A percentile compares a stretch with the other conserved stretches of the same genome.
phyloP scores from a whole-genome alignment of 2,888 invertebrate species.

The Chironomus riparius region DNA sequence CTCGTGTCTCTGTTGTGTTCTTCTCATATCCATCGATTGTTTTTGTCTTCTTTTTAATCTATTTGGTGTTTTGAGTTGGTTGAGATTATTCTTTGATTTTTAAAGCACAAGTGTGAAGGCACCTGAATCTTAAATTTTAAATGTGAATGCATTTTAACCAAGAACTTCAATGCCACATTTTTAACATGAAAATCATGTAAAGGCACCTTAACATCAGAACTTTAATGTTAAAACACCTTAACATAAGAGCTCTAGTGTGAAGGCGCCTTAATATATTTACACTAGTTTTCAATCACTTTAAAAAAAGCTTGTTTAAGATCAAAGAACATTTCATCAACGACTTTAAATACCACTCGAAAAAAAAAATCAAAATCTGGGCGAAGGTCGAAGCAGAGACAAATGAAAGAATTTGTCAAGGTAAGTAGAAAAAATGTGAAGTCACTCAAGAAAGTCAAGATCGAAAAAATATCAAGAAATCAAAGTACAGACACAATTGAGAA shows the following conservation, averaged over 20 bases:
- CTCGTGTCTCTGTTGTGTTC: background rate
- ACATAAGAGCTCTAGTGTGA: too few species aligned
- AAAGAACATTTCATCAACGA: background rate
- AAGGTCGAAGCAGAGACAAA: conserved; percentile 17
- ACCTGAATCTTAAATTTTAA: too few species aligned
- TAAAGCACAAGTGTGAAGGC: too few species aligned
- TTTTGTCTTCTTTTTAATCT: too few species aligned
- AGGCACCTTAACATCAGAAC: too few species aligned
- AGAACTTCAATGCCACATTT: too few species aligned
- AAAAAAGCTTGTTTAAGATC: background rate
- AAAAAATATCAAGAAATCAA: background rate
- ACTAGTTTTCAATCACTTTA: background rate
- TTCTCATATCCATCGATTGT: background rate
- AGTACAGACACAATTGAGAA: background rate
- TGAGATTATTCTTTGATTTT: too few species aligned
- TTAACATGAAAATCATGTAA: too few species aligned
- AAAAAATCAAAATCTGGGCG: conserved; percentile 7
- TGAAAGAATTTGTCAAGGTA: conserved; percentile 7
- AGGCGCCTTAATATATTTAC: too few species aligned
- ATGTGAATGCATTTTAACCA: too few species aligned
- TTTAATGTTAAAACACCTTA: too few species aligned
- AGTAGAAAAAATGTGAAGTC: conserved; percentile 8
- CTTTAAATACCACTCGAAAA: background rate
- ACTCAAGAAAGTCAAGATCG: background rate
- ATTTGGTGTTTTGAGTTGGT: too few species aligned